phyloP scores from a whole-genome alignment of 2,113 vertebrate species.

The Corynorhinus townsendii region DNA sequence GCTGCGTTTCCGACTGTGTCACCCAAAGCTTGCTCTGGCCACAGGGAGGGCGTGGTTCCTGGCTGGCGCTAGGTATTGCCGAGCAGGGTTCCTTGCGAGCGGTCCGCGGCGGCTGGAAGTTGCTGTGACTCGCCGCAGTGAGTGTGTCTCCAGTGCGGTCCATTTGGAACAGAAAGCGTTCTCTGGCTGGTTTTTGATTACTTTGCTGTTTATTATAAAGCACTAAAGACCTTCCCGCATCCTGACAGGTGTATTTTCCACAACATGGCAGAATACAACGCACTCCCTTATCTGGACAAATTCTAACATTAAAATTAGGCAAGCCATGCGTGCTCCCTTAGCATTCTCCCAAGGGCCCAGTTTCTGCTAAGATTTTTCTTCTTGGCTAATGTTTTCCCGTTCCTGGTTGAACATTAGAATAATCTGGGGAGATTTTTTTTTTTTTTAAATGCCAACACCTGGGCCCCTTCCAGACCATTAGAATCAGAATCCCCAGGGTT shows the following conservation, averaged over 20 bases:
- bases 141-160: background rate
- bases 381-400: background rate
- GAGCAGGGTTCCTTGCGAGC: too few relatives aligned
- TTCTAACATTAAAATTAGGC: background rate
- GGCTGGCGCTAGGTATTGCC: background rate
- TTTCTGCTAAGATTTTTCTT: background rate
- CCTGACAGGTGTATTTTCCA: background rate
- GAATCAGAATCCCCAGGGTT: background rate
- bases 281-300: background rate
- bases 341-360: background rate
- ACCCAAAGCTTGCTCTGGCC: background rate
- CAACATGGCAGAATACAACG: background rate
- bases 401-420: background rate
- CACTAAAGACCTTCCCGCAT: background rate
- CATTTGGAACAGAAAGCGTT: background rate
- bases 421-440: background rate
- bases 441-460: background rate
- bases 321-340: background rate
- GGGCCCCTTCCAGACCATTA: too few relatives aligned
- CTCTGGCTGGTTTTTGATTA: background rate
- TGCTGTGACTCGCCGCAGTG: background rate
- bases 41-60: fast-evolving
- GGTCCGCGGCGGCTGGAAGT: fast-evolving
- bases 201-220: background rate
- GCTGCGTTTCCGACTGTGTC: background rate